Evolutionary conservation across 2,113 vertebrate species (phyloP).

Genomic region (Microcebus tavaratra): DNA sequence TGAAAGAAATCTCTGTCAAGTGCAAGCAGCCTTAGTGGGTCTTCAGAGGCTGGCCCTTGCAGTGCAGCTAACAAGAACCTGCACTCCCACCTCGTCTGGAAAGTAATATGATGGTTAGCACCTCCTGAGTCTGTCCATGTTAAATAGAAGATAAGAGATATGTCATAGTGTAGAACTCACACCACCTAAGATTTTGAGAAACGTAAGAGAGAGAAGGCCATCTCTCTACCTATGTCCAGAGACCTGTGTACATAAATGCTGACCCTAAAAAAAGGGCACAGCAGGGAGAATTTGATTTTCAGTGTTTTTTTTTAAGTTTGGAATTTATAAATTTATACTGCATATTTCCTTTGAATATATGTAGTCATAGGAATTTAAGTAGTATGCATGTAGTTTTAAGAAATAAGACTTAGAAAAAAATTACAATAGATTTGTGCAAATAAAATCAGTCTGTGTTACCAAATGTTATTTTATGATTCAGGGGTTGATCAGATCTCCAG

Average conservation of each 20-base stretch:
- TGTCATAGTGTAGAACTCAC: not conserved
- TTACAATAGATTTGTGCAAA: not conserved
- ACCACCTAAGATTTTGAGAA: not conserved
- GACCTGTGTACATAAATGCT: not conserved
- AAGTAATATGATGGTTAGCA: not conserved
- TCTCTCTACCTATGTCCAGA: not conserved
- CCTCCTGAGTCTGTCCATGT: not conserved
- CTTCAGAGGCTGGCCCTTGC: not conserved
- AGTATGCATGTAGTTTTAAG: not conserved
- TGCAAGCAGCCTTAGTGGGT: not conserved
- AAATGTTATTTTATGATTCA: constrained; percentile 48
- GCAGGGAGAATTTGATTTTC: not conserved
- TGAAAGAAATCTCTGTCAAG: not conserved
- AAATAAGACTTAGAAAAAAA: not conserved
- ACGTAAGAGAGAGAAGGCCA: not conserved
- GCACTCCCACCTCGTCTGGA: not conserved
- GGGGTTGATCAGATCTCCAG: not conserved
- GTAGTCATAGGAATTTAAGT: not conserved
- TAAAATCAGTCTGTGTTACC: not conserved
- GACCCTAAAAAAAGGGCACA: not conserved
- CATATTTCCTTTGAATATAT: not conserved
- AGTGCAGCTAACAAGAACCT: not conserved
- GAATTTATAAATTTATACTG: not conserved
- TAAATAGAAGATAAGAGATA: not conserved
- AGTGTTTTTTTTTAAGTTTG: not conserved